Conservation (phyloP, 2,113 vertebrate species). For the Dunckerocampus dactyliophorus region DNA sequence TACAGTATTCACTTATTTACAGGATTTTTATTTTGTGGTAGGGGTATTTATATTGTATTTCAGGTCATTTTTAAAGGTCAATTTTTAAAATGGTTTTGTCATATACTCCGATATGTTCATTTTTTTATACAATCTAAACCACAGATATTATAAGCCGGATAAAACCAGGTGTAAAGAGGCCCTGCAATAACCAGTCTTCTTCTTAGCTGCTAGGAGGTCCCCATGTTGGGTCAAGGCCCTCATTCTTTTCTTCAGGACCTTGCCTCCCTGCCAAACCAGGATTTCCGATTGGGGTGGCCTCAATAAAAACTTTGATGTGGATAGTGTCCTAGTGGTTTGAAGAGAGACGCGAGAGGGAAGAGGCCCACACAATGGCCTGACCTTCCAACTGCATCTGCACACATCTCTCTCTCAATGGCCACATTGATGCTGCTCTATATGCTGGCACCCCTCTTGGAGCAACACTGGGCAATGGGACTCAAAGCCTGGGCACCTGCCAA, state of each 20-base stretch:
- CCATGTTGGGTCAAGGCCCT: conserved; percentile 60
- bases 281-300: conserved; percentile 66
- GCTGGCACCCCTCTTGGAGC: conserved; percentile 59
- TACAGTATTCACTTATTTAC: no score
- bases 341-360: conserved; percentile 58
- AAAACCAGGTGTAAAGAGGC: conserved; percentile 5
- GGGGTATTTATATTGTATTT: no score
- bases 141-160: no score
- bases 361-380: conserved; percentile 55
- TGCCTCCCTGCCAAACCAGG: conserved; percentile 65
- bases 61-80: no score
- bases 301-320: conserved; percentile 74
- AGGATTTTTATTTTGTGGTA: no score
- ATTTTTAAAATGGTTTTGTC: no score
- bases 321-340: conserved; percentile 50
- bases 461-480: conserved; percentile 52
- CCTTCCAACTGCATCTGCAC: conserved; percentile 71
- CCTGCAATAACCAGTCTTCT: conserved; percentile 48
- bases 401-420: conserved; percentile 64
- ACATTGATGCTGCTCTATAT: conserved; percentile 64
- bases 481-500: conserved; percentile 62
- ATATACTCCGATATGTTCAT: no score
- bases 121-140: no score
- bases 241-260: conserved; percentile 57
- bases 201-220: conserved; percentile 20